Conservation (phyloP, 37 sponge, comb jelly and placozoan species). For the Halisarca cf. caerulea region DNA sequence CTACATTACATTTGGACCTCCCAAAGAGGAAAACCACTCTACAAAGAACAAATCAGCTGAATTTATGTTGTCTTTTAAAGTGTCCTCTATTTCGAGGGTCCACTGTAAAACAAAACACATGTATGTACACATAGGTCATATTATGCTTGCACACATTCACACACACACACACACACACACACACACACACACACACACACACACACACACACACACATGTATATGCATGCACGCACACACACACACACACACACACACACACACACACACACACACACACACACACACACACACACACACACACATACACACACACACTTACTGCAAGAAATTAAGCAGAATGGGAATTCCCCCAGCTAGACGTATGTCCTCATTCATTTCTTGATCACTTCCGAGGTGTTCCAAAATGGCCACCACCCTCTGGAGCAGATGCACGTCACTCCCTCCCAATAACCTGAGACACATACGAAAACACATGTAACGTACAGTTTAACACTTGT, state of each 20-base stretch:
- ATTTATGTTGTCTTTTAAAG: no score
- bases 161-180: no score
- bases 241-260: neutral
- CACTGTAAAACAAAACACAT: no score
- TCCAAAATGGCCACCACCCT: constrained; percentile 54
- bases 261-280: neutral
- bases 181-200: no score
- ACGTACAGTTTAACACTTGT: no score
- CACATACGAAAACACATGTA: no score
- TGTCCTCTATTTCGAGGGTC: no score
- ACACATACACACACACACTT: neutral
- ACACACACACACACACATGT: neutral
- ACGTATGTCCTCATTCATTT: constrained; percentile 61
- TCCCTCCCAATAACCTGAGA: constrained; percentile 22
- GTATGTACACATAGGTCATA: no score
- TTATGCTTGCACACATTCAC: no score
- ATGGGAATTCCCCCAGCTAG: constrained; percentile 80
- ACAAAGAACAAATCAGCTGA: no score
- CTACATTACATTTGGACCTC: no score
- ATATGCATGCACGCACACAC: neutral
- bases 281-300: neutral
- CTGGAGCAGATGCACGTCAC: constrained; percentile 38
- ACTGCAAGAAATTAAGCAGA: constrained; percentile 60
- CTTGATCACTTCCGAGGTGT: constrained; percentile 48
- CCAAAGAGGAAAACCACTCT: no score